Evolutionary conservation across 2,888 invertebrate genomes (phyloP).

Genomic region (Griposia aprilina): DNA sequence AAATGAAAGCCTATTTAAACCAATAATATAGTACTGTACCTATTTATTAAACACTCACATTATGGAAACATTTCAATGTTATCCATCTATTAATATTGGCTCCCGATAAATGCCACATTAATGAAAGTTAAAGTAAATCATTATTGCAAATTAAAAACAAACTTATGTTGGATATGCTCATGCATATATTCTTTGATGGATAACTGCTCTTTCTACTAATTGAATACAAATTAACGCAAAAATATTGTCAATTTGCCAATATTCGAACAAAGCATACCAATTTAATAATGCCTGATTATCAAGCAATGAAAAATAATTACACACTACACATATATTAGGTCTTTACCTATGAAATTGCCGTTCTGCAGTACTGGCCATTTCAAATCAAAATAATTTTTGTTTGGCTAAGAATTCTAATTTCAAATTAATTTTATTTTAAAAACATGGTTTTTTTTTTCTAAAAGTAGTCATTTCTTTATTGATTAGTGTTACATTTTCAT

Average conservation of each 20-base stretch:
- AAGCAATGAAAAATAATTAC: neutral
- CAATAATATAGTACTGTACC: neutral
- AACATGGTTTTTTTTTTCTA: too few species aligned
- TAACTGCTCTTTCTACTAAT: neutral
- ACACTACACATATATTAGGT: too few species aligned
- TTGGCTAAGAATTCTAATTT: too few species aligned
- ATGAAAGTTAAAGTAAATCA: neutral
- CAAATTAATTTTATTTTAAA: too few species aligned
- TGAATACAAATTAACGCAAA: neutral
- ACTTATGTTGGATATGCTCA: neutral
- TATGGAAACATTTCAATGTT: neutral
- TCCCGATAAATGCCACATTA: neutral
- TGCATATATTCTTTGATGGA: neutral
- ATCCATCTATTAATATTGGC: neutral
- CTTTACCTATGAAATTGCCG: too few species aligned
- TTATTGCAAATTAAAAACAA: neutral
- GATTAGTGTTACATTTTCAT: too few species aligned
- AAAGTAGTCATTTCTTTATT: too few species aligned
- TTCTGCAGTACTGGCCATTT: too few species aligned
- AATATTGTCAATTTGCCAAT: neutral
- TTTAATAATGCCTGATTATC: neutral
- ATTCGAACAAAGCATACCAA: neutral
- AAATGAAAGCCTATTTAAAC: too few species aligned
- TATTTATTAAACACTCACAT: neutral
- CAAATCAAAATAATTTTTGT: too few species aligned